A percentile compares a stretch with the other conserved stretches of the same genome.
These are phyloP conservation scores for Channallabes apus DNA, from an alignment of 2,797 vertebrate species.

Conservation along the genomic window DNA sequence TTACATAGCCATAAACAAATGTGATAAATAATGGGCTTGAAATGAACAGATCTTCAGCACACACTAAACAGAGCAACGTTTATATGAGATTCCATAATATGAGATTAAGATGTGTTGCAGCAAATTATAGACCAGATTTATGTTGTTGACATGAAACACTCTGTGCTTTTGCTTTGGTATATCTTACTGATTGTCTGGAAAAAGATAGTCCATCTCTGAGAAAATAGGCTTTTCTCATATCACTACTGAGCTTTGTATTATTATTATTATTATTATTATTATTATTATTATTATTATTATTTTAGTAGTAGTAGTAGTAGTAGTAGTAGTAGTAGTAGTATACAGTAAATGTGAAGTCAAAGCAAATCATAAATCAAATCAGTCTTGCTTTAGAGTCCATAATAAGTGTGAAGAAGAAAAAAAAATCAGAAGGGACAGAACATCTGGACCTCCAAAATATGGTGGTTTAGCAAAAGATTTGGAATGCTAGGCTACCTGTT, in stretches of 20 bases:
- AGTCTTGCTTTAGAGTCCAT: not conserved
- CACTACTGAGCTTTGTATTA: not conserved
- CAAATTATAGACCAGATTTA: not conserved
- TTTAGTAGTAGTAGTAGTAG: too few relatives aligned
- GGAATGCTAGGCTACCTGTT: not conserved
- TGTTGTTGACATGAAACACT: not conserved
- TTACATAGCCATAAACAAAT: conserved; percentile 28
- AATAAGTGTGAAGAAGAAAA: not conserved
- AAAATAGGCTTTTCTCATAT: not conserved
- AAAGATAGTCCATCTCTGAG: not conserved
- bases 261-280: not conserved
- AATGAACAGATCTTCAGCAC: conserved; percentile 42
- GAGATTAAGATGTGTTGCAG: not conserved
- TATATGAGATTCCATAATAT: not conserved
- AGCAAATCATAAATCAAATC: conserved; percentile 15
- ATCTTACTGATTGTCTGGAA: not conserved
- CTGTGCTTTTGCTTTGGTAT: not conserved
- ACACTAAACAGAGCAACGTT: not conserved
- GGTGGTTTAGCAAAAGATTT: not conserved
- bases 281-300: not conserved
- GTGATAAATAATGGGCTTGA: not conserved
- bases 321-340: too few relatives aligned
- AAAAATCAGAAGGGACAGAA: not conserved
- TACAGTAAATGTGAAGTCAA: conserved; percentile 1
- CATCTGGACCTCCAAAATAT: not conserved